phyloP scores from a whole-genome alignment of 2,797 vertebrate genomes.

The Zalophus californianus region DNA sequence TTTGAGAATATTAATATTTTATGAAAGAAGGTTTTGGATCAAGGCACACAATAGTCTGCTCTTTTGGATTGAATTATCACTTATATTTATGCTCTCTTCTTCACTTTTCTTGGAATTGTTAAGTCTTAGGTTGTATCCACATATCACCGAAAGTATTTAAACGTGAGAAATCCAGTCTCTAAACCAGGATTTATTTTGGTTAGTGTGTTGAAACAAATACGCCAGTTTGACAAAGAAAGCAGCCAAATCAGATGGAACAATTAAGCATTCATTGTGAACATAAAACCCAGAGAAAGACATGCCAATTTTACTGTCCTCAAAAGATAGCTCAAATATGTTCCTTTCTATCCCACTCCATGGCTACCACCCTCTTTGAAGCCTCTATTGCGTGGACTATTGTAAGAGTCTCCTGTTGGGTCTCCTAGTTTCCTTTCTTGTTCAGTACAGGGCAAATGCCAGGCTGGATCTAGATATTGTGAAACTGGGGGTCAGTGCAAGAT shows the following conservation, averaged over 20 bases:
- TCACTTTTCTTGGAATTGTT: constrained; percentile 53
- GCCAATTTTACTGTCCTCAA: constrained; percentile 24
- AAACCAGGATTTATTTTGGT: constrained; percentile 39
- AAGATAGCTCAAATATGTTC: background rate
- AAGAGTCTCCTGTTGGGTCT: background rate
- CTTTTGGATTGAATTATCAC: constrained; percentile 48
- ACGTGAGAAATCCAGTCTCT: constrained; percentile 23
- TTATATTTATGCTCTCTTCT: constrained; percentile 28
- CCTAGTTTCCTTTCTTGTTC: background rate
- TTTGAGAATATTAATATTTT: constrained; percentile 66
- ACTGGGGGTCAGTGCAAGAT: background rate
- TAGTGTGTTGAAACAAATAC: constrained; percentile 57
- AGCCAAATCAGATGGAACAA: constrained; percentile 44
- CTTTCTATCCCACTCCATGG: background rate
- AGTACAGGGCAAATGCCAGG: background rate
- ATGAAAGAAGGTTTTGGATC: constrained; percentile 50
- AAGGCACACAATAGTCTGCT: constrained; percentile 16
- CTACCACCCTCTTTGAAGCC: background rate
- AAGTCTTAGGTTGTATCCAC: constrained; percentile 27
- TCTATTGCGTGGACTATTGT: background rate
- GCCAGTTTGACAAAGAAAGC: constrained; percentile 51
- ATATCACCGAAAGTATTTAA: constrained; percentile 29
- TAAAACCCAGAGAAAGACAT: constrained; percentile 3
- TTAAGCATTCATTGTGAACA: constrained; percentile 42
- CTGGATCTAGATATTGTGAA: background rate